These are phyloP conservation scores for Drymodes brunneopygia DNA, from an alignment of 2,113 vertebrate species.

Conservation along the genomic window DNA sequence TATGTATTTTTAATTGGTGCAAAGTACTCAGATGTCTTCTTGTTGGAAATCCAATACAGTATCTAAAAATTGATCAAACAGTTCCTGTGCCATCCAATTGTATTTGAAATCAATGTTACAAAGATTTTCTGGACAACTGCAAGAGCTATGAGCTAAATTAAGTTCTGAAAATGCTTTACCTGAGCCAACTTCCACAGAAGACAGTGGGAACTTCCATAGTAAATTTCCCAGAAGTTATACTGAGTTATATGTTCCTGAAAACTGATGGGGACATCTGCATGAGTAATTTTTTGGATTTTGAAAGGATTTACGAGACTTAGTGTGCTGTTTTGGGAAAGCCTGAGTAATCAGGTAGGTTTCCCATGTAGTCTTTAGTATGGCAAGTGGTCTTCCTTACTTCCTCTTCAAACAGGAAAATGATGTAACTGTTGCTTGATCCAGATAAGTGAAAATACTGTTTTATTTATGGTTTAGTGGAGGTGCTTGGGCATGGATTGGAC, in stretches of 20 bases:
- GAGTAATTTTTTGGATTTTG: neutral
- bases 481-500: no score
- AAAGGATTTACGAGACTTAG: neutral
- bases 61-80: neutral
- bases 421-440: neutral
- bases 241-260: neutral
- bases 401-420: neutral
- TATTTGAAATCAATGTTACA: constrained; percentile 13
- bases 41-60: neutral
- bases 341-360: neutral
- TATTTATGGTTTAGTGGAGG: neutral
- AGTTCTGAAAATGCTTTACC: neutral
- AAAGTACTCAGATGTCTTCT: neutral
- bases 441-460: neutral
- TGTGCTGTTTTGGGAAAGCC: neutral
- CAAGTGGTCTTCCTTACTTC: neutral
- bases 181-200: neutral
- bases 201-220: neutral
- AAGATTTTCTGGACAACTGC: constrained; percentile 2
- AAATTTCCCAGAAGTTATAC: neutral
- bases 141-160: constrained; percentile 12
- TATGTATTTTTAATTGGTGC: neutral
- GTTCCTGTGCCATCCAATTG: neutral
- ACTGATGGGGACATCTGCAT: neutral
- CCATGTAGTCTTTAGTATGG: neutral